phyloP scores from a whole-genome alignment of 2,113 vertebrate genomes.

The Forbesichthys papilliferus region DNA sequence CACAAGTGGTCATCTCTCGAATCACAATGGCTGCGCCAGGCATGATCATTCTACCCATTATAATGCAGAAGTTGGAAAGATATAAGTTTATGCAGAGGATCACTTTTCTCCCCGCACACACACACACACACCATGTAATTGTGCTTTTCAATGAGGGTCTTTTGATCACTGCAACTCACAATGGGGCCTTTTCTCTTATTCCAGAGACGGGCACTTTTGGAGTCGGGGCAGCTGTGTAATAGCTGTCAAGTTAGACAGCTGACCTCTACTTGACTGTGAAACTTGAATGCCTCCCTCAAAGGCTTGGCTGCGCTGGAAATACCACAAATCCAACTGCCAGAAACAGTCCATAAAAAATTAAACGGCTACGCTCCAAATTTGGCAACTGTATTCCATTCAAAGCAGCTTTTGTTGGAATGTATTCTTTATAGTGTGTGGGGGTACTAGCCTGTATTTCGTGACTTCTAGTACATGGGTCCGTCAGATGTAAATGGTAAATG shows the following conservation, averaged over 20 bases:
- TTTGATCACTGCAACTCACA: constrained; percentile 15
- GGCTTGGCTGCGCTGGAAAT: constrained; percentile 39
- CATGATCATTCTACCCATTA: constrained; percentile 93
- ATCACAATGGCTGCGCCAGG: constrained; percentile 96
- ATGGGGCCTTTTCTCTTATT: constrained; percentile 28
- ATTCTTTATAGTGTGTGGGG: constrained; percentile 29
- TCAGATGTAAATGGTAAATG: too few species aligned
- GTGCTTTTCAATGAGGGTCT: constrained; percentile 2
- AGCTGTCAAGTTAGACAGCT: constrained; percentile 47
- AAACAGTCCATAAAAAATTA: constrained; percentile 50
- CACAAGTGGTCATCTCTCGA: constrained; percentile 91
- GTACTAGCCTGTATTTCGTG: constrained; percentile 24
- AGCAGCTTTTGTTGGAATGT: constrained; percentile 1
- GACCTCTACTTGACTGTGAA: constrained; percentile 53
- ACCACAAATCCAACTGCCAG: constrained; percentile 36
- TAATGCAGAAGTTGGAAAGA: constrained; percentile 93
- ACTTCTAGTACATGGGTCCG: constrained; percentile 19
- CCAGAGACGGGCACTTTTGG: constrained; percentile 17
- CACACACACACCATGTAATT: not conserved
- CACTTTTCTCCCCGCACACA: not conserved
- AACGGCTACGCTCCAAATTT: constrained; percentile 17
- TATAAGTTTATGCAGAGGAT: constrained; percentile 85
- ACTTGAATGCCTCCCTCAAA: constrained; percentile 56
- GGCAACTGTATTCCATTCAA: constrained; percentile 27
- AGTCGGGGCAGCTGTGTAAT: constrained; percentile 50